Conservation (phyloP, 2,797 vertebrate genomes). For the Pseudomugil tenellus region DNA sequence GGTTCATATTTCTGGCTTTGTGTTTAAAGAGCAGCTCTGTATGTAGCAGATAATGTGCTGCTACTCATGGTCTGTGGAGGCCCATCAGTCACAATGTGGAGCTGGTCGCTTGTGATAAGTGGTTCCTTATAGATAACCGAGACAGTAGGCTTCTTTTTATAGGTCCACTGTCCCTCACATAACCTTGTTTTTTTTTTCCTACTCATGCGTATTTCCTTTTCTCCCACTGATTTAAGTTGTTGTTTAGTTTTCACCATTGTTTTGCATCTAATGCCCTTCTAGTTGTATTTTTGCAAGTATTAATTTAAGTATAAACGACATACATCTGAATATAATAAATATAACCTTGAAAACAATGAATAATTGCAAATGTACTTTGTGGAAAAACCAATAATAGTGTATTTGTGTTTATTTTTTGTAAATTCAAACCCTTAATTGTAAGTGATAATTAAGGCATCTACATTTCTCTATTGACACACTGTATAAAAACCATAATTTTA, state of each 20-base stretch:
- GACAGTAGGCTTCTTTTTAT: conserved; percentile 81
- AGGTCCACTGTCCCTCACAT: conserved; percentile 77
- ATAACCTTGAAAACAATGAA: conserved; percentile 1
- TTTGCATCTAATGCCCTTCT: conserved; percentile 2
- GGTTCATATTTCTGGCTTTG: conserved; percentile 77
- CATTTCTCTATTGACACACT: conserved; percentile 23
- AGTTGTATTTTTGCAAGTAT: conserved; percentile 14
- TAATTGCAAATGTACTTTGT: not conserved
- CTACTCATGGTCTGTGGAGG: conserved; percentile 68
- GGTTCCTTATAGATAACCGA: conserved; percentile 83
- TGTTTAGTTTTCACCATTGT: conserved; percentile 33
- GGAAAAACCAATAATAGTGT: conserved; percentile 23
- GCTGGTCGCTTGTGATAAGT: conserved; percentile 82
- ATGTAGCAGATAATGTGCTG: conserved; percentile 78
- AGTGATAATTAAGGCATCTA: conserved; percentile 6
- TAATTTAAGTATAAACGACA: conserved; percentile 14
- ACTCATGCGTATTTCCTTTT: conserved; percentile 43
- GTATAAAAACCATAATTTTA: conserved; percentile 34
- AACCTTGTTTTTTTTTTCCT: conserved; percentile 74
- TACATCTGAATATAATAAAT: conserved; percentile 33
- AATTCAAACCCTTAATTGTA: conserved; percentile 38
- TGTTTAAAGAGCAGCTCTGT: conserved; percentile 83
- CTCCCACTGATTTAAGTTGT: conserved; percentile 35
- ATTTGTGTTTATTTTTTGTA: conserved; percentile 16
- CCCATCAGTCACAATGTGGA: conserved; percentile 77